phyloP scores from a whole-genome alignment of 2,797 vertebrate species.

The Lutjanus campechanus region DNA sequence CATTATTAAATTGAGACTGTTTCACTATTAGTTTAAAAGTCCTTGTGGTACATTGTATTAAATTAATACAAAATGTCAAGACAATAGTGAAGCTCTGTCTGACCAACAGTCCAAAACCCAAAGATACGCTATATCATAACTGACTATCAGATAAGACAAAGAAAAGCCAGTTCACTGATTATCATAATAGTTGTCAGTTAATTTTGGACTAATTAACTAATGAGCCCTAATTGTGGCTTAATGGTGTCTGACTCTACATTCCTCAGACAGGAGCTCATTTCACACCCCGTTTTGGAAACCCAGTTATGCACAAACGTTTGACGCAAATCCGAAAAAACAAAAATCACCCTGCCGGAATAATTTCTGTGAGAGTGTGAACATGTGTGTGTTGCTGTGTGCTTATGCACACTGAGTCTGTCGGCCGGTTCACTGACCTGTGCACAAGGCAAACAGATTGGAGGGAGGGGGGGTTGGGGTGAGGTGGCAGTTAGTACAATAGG shows the following conservation, averaged over 20 bases:
- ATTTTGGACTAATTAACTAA: slow-evolving; percentile 6
- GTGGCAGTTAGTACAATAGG: slow-evolving; percentile 39
- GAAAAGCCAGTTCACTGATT: background rate
- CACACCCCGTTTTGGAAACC: slow-evolving; percentile 10
- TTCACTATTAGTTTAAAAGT: no score
- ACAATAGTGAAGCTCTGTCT: background rate
- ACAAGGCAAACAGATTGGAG: slow-evolving; percentile 56
- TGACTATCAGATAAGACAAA: background rate
- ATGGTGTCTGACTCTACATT: background rate
- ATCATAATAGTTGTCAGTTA: background rate
- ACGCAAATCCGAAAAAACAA: slow-evolving; percentile 36
- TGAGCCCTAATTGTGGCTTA: background rate
- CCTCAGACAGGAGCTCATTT: slow-evolving; percentile 1
- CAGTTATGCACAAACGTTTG: slow-evolving; percentile 2
- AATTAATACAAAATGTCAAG: background rate
- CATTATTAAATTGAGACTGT: no score
- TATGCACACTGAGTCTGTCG: slow-evolving; percentile 28
- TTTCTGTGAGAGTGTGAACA: slow-evolving; percentile 72
- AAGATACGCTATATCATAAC: background rate
- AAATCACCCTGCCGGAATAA: slow-evolving; percentile 47
- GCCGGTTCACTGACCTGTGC: slow-evolving; percentile 74
- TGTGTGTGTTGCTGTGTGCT: slow-evolving; percentile 47
- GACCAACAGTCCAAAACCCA: background rate
- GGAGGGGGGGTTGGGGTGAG: slow-evolving; percentile 8
- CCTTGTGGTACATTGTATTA: no score